A percentile compares a stretch with the other conserved stretches of the same genome.
Conservation (phyloP, 2,797 vertebrate genomes). For the Anguilla anguilla region DNA sequence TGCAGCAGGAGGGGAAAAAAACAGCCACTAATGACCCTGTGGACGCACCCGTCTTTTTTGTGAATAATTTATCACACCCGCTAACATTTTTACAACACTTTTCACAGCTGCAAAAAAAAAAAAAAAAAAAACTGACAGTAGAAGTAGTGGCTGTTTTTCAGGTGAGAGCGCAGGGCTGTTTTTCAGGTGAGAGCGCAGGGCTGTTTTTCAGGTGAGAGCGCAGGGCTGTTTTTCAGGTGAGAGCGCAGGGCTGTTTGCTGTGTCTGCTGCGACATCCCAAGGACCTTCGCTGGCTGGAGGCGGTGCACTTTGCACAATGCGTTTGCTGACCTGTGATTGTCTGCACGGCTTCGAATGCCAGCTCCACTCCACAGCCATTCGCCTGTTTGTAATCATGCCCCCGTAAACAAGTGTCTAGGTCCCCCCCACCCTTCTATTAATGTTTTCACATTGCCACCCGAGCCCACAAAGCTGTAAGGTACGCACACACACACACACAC, state of each 20-base stretch:
- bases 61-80: background rate
- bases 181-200: background rate
- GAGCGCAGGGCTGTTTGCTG: background rate
- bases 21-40: background rate
- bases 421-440: background rate
- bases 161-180: background rate
- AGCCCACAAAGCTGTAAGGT: too few relatives aligned
- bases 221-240: background rate
- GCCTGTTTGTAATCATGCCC: background rate
- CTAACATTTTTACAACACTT: background rate
- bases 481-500: too few relatives aligned
- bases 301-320: too few relatives aligned
- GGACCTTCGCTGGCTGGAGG: too few relatives aligned
- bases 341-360: too few relatives aligned
- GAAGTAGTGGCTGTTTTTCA: background rate
- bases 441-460: too few relatives aligned
- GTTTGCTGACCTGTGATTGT: too few relatives aligned
- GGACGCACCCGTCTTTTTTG: background rate
- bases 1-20: background rate
- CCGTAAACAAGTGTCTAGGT: background rate
- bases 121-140: background rate
- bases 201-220: background rate
- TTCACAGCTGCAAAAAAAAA: background rate
- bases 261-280: background rate
- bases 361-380: too few relatives aligned